Evolutionary conservation across 2,888 invertebrate genomes (phyloP).

Genomic region (Machimus atricapillus): DNA sequence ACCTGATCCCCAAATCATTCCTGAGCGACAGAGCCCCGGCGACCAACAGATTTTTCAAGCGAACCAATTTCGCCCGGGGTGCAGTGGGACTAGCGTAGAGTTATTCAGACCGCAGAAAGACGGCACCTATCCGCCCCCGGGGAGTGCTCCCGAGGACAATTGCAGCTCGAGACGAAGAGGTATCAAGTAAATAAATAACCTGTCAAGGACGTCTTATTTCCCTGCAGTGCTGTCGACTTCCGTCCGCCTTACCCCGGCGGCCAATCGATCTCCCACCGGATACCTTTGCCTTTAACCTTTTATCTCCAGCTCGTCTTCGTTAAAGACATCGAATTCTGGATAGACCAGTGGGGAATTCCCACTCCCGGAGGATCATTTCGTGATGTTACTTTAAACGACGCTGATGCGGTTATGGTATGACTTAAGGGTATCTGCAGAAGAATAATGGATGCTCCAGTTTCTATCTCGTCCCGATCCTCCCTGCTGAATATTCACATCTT

Average conservation of each 20-base stretch:
- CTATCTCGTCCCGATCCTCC: neutral
- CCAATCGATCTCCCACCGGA: neutral
- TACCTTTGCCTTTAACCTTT: constrained; percentile 23
- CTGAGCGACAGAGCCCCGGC: neutral
- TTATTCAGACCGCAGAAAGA: neutral
- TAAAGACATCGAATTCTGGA: constrained; percentile 22
- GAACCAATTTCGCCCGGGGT: neutral
- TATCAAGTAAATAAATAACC: constrained; percentile 24
- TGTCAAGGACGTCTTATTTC: constrained; percentile 26
- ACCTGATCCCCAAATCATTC: neutral
- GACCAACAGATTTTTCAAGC: neutral
- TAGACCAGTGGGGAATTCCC: constrained; percentile 9
- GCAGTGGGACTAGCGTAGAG: neutral
- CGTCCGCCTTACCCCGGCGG: neutral
- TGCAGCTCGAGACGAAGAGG: neutral
- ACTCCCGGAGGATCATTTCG: constrained; percentile 8
- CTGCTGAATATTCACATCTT: constrained; percentile 28
- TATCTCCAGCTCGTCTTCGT: constrained; percentile 19
- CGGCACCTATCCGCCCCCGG: neutral
- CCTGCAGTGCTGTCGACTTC: neutral
- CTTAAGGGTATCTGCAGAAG: constrained; percentile 28
- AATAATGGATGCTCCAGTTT: constrained; percentile 19
- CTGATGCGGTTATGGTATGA: constrained; percentile 35
- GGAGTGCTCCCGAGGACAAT: neutral
- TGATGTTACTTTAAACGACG: constrained; percentile 36